A percentile compares a stretch with the other conserved stretches of the same genome.
Conservation (phyloP, 2,888 invertebrate genomes). For the Pristionchus japonicus region DNA sequence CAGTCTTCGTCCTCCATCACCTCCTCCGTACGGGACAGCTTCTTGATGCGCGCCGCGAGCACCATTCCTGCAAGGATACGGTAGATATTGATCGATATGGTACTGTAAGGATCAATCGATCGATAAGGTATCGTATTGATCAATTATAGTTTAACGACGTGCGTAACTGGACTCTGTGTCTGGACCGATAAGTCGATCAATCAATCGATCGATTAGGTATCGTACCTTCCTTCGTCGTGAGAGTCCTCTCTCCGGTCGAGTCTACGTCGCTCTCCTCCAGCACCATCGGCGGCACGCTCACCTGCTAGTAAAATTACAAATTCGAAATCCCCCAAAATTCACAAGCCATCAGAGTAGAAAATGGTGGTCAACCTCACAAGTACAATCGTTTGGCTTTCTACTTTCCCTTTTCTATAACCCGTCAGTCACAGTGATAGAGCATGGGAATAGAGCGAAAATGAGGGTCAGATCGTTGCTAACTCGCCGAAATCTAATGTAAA, state of each 20-base stretch:
- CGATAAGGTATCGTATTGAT: neutral
- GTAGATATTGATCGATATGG: neutral
- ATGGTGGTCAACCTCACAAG: too few species aligned
- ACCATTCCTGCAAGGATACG: neutral
- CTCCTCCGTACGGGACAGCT: conserved; percentile 34
- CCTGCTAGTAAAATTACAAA: neutral
- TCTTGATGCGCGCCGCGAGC: conserved; percentile 25
- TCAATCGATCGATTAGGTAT: neutral
- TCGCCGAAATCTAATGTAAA: too few species aligned
- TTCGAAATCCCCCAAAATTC: too few species aligned
- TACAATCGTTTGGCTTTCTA: too few species aligned
- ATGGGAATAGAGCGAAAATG: neutral
- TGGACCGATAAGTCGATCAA: too few species aligned
- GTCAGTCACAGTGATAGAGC: too few species aligned
- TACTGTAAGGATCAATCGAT: neutral
- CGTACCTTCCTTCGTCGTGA: conserved; percentile 44
- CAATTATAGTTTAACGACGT: too few species aligned
- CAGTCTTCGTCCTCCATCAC: conserved; percentile 23
- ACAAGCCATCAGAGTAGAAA: too few species aligned
- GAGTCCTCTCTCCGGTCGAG: conserved; percentile 41
- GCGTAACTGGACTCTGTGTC: too few species aligned
- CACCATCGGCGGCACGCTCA: conserved; percentile 1
- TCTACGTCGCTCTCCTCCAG: conserved; percentile 44
- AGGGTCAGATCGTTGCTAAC: neutral
- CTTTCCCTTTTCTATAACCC: too few species aligned